Evolutionary conservation across 2,797 vertebrate genomes (phyloP).

Genomic region (Lutjanus argentimaculatus): DNA sequence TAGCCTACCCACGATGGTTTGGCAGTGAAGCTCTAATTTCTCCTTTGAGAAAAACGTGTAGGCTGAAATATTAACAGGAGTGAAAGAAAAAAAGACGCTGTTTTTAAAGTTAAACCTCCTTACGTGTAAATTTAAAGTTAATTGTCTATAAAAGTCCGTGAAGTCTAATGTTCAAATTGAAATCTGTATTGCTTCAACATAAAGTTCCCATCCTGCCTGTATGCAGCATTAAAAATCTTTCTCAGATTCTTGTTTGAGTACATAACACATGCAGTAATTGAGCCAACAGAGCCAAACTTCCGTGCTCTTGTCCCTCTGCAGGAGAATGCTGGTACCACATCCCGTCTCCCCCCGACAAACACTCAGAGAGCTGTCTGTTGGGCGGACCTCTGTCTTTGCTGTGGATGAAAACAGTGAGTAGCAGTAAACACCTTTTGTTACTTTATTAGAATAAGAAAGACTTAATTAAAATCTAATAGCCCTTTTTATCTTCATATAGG

Average conservation of each 20-base stretch:
- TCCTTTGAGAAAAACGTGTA: no score
- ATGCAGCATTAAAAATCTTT: neutral
- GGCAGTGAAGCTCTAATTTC: no score
- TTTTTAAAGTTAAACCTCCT: no score
- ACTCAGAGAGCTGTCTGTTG: constrained; percentile 94
- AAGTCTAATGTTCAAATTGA: no score
- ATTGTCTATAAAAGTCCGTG: neutral
- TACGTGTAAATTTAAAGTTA: no score
- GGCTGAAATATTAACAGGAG: no score
- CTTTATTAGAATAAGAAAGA: neutral
- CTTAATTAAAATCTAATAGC: neutral
- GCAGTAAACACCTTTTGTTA: no score
- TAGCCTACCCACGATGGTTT: no score
- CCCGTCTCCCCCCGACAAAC: constrained; percentile 93
- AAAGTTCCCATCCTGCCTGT: neutral
- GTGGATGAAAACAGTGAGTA: constrained; percentile 94
- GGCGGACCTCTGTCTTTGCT: constrained; percentile 92
- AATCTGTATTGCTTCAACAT: neutral
- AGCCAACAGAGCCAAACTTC: neutral
- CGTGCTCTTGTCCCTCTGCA: constrained; percentile 62
- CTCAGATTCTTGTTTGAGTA: neutral
- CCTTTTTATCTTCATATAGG: constrained; percentile 75
- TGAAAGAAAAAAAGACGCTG: no score
- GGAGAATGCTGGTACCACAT: constrained; percentile 98
- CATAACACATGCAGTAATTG: neutral